Percentiles rank a stretch among this genome's conserved stretches.
Evolutionary conservation across 1,140 invertebrate species (phyloP).

Genomic region (Andrena cerasifolii): DNA sequence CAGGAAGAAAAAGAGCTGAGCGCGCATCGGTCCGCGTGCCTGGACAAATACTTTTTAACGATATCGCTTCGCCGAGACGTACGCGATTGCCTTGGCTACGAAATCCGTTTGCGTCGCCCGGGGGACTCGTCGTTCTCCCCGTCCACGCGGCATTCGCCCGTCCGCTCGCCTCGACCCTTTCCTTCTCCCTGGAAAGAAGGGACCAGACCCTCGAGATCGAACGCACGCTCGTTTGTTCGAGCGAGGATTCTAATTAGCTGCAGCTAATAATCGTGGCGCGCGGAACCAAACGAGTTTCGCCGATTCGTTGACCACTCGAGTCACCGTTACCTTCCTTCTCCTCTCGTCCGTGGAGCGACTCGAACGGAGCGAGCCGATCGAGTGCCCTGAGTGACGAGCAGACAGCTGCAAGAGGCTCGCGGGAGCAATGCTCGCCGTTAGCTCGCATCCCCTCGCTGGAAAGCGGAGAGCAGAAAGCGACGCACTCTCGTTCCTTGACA

Average conservation of each 20-base stretch:
- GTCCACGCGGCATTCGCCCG: neutral
- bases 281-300: conserved; percentile 32
- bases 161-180: conserved; percentile 15
- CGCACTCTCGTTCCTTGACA: neutral
- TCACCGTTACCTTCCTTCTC: too few species aligned
- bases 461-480: neutral
- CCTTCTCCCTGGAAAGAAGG: neutral
- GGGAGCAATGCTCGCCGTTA: neutral
- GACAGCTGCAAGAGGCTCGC: too few species aligned
- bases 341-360: too few species aligned
- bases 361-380: too few species aligned
- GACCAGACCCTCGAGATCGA: neutral
- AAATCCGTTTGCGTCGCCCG: conserved; percentile 22
- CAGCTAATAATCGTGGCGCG: conserved; percentile 34
- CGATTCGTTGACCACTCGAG: neutral
- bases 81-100: conserved; percentile 10
- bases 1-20: conserved; percentile 24
- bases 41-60: conserved; percentile 25
- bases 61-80: conserved; percentile 12
- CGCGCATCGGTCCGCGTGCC: conserved; percentile 16
- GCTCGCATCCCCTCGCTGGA: too few species aligned
- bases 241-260: conserved; percentile 45
- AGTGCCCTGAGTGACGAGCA: too few species aligned
- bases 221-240: conserved; percentile 29
- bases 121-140: neutral